Evolutionary conservation across 2,113 vertebrate genomes (phyloP), one percentile per base, ranked within the genome.

Genomic region (Ceyx cyanopectus): DNA sequence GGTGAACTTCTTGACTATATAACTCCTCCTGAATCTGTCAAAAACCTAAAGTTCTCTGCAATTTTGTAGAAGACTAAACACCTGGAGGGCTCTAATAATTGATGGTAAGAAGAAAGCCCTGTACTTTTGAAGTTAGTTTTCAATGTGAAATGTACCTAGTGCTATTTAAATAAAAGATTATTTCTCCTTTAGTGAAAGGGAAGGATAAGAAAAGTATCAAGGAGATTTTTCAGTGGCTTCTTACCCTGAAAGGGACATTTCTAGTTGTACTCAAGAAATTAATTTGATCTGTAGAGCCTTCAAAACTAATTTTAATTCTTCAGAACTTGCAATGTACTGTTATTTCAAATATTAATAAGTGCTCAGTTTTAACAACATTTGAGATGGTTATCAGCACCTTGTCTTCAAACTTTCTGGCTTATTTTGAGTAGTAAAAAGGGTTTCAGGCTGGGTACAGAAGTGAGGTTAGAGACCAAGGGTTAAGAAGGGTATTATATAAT

Each of bases 1-100:
- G 75, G 77, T 90, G 60, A 93, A 87, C 92, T 96, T 96, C 74
- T 93, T 93, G 30, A 37, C 70, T 96, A 34, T 87, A 46, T 77
- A 54, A 95, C 23, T 84, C 62, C 37, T 92, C 60, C 48, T 58
- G 69, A 95, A 85, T 50, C 79, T 94, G 66, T 87, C 72, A 94
- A 81, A 97, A 93, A 85, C 9, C 16, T 15, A 46, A 94, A 93
- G 48, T 91, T 88, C 76, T 89, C 32, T 68, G 79, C 48, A 94
- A 84, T 96, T 90, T 87, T 79, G 46, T 45, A 51, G 80, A 92
- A 72, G 48, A 58, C 54, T 60, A 80, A 96, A 78, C 61, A 93
- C 93, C 91, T 96, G 57, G 57, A 94, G 54, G 30, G 24, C 70
- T 95, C 84, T 90, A 95, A 93, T 92, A 96, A 97, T 75, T 95